phyloP scores from a whole-genome alignment of 2,113 vertebrate genomes.

The Nothoprocta perdicaria region DNA sequence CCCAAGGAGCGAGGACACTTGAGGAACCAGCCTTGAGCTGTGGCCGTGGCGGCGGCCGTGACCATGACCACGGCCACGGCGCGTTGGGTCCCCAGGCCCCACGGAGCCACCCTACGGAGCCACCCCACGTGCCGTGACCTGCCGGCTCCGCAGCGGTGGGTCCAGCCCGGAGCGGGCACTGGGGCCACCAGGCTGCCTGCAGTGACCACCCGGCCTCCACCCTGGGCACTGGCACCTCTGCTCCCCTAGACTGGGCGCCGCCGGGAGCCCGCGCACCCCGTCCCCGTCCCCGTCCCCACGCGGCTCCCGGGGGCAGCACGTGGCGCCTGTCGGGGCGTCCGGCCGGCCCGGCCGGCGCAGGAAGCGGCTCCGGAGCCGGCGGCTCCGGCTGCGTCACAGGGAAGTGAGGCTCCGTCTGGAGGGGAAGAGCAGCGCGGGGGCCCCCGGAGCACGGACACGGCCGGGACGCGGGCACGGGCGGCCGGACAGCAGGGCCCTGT shows the following conservation, averaged over 20 bases:
- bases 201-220: background rate
- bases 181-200: background rate
- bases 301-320: background rate
- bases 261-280: background rate
- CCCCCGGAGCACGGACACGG: background rate
- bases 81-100: no score
- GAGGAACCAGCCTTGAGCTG: no score
- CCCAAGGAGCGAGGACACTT: no score
- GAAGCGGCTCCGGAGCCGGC: slow-evolving; percentile 27
- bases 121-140: no score
- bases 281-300: background rate
- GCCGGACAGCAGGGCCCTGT: background rate
- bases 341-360: background rate
- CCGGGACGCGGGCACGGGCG: background rate
- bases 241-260: no score
- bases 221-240: no score
- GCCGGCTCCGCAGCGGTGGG: no score
- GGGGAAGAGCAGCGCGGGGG: slow-evolving; percentile 54
- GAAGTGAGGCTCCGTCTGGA: slow-evolving; percentile 78
- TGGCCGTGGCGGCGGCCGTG: no score
- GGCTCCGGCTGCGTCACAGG: slow-evolving; percentile 48
- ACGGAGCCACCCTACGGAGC: no score
- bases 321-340: background rate
- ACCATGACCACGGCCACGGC: no score
- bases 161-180: no score